Evolutionary conservation across 2,113 vertebrate genomes (phyloP), one percentile per base, ranked within the genome.

Genomic region (Brienomyrus longianalis): DNA sequence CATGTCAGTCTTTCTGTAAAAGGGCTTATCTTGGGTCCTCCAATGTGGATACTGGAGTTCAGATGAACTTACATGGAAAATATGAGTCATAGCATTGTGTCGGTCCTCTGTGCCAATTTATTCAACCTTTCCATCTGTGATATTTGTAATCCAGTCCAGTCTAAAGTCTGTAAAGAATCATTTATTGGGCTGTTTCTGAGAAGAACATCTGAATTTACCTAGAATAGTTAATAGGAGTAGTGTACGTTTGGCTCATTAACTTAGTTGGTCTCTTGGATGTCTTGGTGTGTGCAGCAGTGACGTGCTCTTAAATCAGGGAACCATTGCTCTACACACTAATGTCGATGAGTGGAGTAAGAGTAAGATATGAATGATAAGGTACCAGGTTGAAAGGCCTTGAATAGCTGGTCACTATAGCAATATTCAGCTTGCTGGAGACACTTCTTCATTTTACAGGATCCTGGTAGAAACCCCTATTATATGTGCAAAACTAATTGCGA

Each of bases 21-120:
- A 83, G 6, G 77, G 21, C 77, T 45, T 45, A 39, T 84, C 83
- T 84, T 84, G 21, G 83, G 83, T 48, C 23, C 21, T 84, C 45
- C 39, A 21, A 10, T 84, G 17, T 84, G 39, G 45, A 47, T 48
- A 47, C 19, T 21, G 48, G 80, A 45, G 80, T 47, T 84, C 43
- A 84, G 39, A 48, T 87, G 85, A 87, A 87, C 51, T 54, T 35
- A 54, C 27, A 87, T 35, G 85, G 85, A 52, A 87, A 87, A 87
- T 54, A 54, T 87, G 85, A 87, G 23, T 87, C 85, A 87, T 21
- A 19, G n/a, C 56, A 87, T 54, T 87, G 85, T 87, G 45, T 54
- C 10, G 2, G 23, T 54, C n/a, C 51, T 50, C 85, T 21, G 85
- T 39, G 85, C 50, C 85, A 87, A 17, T 87, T 87, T 56, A 52